A percentile compares a stretch with the other conserved stretches of the same genome.
Conservation (phyloP, 2,113 vertebrate species). For the Nematolebias whitei region DNA sequence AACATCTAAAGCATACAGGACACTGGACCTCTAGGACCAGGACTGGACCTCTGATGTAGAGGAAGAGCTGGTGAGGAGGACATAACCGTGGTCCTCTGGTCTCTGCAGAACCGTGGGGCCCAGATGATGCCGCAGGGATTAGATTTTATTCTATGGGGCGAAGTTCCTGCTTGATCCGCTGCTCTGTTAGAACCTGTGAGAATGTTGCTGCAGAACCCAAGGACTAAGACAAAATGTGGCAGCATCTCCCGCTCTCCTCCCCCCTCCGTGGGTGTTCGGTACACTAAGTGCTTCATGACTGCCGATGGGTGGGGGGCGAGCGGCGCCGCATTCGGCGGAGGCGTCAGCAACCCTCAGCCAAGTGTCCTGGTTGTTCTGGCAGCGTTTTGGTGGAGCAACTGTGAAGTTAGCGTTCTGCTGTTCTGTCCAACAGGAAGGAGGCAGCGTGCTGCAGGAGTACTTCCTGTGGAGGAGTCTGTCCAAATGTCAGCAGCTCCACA, state of each 20-base stretch:
- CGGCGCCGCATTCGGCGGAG: slow-evolving; percentile 58
- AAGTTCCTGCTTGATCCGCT: slow-evolving; percentile 19
- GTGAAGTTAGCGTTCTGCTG: slow-evolving; percentile 30
- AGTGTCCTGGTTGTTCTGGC: slow-evolving; percentile 56
- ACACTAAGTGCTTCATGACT: slow-evolving; percentile 63
- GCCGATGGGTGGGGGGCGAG: slow-evolving; percentile 40
- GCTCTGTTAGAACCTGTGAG: slow-evolving; percentile 11
- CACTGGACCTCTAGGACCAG: too few species aligned
- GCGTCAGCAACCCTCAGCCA: slow-evolving; percentile 61
- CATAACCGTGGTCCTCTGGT: slow-evolving; percentile 2
- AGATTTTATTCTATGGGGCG: background rate
- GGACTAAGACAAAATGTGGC: slow-evolving; percentile 26
- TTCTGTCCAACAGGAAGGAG: slow-evolving; percentile 11
- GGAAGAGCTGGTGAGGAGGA: slow-evolving; percentile 12
- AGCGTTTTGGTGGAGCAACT: slow-evolving; percentile 36
- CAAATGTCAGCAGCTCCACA: slow-evolving; percentile 14
- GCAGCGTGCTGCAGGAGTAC: slow-evolving; percentile 22
- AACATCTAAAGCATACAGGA: too few species aligned
- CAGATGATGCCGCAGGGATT: slow-evolving; percentile 6
- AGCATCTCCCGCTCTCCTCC: slow-evolving; percentile 33
- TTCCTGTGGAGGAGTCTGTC: slow-evolving; percentile 40
- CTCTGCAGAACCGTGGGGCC: slow-evolving; percentile 14
- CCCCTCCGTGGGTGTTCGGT: slow-evolving; percentile 63
- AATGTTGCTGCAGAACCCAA: slow-evolving; percentile 27
- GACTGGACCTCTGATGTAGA: too few species aligned